These are phyloP conservation scores for Oceanodroma tethys DNA, from an alignment of 2,113 vertebrate species.

Conservation along the genomic window DNA sequence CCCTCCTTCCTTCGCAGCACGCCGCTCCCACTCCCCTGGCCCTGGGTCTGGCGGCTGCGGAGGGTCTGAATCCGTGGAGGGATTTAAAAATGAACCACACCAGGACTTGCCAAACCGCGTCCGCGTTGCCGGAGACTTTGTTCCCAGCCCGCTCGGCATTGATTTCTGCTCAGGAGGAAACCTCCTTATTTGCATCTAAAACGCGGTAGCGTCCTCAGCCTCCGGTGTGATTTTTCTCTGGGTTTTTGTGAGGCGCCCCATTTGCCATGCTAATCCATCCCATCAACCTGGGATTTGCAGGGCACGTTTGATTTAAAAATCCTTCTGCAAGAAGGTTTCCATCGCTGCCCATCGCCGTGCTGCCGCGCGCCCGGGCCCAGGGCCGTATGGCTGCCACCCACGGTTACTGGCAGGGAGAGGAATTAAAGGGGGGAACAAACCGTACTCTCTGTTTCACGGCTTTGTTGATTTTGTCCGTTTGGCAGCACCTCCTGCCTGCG, in stretches of 20 bases:
- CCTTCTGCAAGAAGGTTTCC: neutral
- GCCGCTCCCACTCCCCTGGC: neutral
- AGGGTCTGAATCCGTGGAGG: neutral
- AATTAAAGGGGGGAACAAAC: neutral
- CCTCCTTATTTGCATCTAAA: neutral
- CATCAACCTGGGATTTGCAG: neutral
- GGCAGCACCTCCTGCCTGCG: neutral
- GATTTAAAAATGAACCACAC: neutral
- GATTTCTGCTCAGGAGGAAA: neutral
- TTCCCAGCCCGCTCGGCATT: neutral
- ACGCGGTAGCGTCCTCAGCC: neutral
- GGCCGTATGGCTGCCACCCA: neutral
- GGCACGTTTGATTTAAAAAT: neutral
- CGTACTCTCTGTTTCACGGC: neutral
- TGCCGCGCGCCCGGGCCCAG: neutral
- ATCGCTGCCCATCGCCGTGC: neutral
- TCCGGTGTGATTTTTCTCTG: neutral
- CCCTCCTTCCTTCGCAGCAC: neutral
- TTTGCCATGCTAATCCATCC: neutral
- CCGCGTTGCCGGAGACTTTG: neutral
- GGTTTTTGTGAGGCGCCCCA: neutral
- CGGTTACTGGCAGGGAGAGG: neutral
- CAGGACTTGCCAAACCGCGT: neutral
- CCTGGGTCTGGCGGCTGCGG: neutral
- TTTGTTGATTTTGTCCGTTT: neutral